Evolutionary conservation across 2,888 invertebrate species (phyloP).

Genomic region (Toxonevra muliebris): DNA sequence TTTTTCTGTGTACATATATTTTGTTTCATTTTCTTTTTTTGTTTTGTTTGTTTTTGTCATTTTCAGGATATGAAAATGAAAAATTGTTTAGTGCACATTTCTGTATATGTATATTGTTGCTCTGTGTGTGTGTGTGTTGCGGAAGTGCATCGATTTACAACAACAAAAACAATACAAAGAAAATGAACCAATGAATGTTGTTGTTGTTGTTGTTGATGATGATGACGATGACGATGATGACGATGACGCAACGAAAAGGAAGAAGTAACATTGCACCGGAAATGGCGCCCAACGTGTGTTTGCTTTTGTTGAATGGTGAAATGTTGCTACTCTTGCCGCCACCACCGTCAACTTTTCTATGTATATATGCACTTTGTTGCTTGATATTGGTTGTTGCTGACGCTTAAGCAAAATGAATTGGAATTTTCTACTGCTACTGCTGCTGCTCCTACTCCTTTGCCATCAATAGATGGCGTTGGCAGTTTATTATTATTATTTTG

Average conservation of each 20-base stretch:
- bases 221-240: not conserved
- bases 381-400: too few species aligned
- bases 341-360: too few species aligned
- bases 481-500: constrained; percentile 32
- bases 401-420: too few species aligned
- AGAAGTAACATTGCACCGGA: constrained; percentile 21
- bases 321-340: not conserved
- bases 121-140: constrained; percentile 7
- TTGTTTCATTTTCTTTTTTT: too few species aligned
- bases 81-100: constrained; percentile 34
- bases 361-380: too few species aligned
- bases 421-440: not conserved
- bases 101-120: not conserved
- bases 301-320: constrained; percentile 5
- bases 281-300: constrained; percentile 33
- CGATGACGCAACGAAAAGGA: not conserved
- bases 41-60: too few species aligned
- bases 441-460: constrained; percentile 3
- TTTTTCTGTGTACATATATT: too few species aligned
- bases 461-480: constrained; percentile 12
- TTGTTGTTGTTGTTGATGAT: not conserved
- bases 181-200: not conserved
- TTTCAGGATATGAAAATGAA: constrained; percentile 32
- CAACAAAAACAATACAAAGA: constrained; percentile 16
- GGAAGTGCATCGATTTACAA: constrained; percentile 34